Evolutionary conservation across 2,888 invertebrate genomes (phyloP), one percentile per base, ranked within the genome.

Genomic region (Alviniconcha strummeri): DNA sequence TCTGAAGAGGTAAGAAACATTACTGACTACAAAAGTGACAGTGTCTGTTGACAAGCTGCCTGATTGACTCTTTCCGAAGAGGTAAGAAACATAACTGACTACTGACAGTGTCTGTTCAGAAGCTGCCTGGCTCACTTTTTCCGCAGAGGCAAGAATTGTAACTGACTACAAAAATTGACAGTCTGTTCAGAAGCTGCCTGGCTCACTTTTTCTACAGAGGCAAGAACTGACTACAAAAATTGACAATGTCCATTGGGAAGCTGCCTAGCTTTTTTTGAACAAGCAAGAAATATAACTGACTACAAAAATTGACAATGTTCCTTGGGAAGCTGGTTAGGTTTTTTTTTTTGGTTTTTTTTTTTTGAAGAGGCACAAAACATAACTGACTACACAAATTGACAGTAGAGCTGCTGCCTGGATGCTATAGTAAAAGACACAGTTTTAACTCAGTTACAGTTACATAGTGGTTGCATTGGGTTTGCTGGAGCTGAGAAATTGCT

Each of bases 91-190:
- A 69, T 7, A 69, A 69, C 6, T 11, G 13, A 7, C 7, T 17
- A 69, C 3, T 36, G 36, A 36, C 36, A 36, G 36, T 1, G 36
- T 36, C 36, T 36, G 36, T 36, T 36, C 36, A 36, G 36, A 36
- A 82, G 67, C 19, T 76, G 82, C 17, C 54, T 60, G 5, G 75
- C 64, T 36, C 36, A 36, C 36, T 67, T 76, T 82, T 76, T 82
- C 82, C 76, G 75, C 36, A 81, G 57, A 77, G 17, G 57, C n/a
- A 69, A 69, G n/a, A n/a, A 36, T n/a, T 17, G n/a, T 69, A n/a
- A 69, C 13, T 17, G n/a, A 69, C 64, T 13, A 64, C 64, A 64
- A 15, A 64, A 64, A 13, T 15, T 13, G 15, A 13, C 11, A 13
- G 11, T 64, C 15, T 13, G 15, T 9, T 15, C 15, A 64, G 15